Base-by-base conservation (phyloP, 1,140 invertebrate species). In the Penaeus indicus region DNA sequence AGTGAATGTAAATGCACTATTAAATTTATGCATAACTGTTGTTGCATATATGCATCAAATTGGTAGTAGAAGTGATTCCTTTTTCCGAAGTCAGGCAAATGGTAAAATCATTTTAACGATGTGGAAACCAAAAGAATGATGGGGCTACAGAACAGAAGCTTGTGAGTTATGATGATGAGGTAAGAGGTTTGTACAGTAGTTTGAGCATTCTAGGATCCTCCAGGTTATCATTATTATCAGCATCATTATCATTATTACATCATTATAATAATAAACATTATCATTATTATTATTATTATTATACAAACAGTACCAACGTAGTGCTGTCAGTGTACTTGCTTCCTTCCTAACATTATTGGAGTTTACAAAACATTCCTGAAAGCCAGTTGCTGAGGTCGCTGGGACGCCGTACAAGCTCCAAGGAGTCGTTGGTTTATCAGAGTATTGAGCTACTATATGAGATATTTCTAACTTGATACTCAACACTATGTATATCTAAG, bases 121-220 rank as follows among this genome's bases (percentile, higher is more conserved):
- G 64, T 64, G 18, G 61, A 64, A 88, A 88, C 82, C 64, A 21
- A 63, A 88, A 88, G n/a, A 63, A 60, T 88, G 87, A 88, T 78
- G 69, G 80, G 75, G 38, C 81, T 88, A 88, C 81, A 79, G 64
- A 88, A 88, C 25, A 75, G 82, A 54, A 54, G 54, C 54, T 54
- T 54, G 80, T 88, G 87, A 88, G 72, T 63, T 64, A 84, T 88
- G 87, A 82, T 88, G 87, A 89, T 89, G 88, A 89, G 83, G 88
- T 89, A 89, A 85, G 75, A 89, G 84, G 88, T 89, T 89, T 89
- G 88, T 89, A 89, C 88, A 89, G 88, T 89, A 89, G 88, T 89
- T 89, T 89, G 88, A 89, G 88, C 88, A 89, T 89, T 89, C 88
- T 89, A 85, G 78, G 88, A 88, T 88, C 87, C 87, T 88, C 87